Percentiles rank a stretch among this genome's conserved stretches.
Conservation (phyloP, 2,113 vertebrate species). For the Trematomus loennbergii region DNA sequence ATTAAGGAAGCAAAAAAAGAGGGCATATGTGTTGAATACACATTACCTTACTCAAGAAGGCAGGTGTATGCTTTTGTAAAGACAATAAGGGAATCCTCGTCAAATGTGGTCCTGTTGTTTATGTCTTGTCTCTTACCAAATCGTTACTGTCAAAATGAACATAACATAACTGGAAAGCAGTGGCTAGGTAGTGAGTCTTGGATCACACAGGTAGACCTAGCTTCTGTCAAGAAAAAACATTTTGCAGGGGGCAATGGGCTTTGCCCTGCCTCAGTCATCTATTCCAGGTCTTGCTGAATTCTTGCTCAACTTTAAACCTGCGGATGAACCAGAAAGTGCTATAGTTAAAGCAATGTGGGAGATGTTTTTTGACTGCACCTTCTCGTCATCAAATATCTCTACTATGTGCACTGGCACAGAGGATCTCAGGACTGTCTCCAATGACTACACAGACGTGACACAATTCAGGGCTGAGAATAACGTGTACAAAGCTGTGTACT, state of each 20-base stretch:
- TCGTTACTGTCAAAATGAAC: conserved; percentile 33
- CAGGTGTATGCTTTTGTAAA: neutral
- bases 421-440: conserved; percentile 66
- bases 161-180: conserved; percentile 72
- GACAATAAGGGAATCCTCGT: conserved; percentile 54
- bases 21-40: conserved; percentile 72
- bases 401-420: conserved; percentile 66
- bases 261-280: conserved; percentile 63
- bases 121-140: conserved; percentile 31
- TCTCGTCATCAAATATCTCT: conserved; percentile 59
- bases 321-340: conserved; percentile 52
- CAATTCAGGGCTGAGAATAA: conserved; percentile 69
- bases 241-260: conserved; percentile 71
- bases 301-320: conserved; percentile 68
- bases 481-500: conserved; percentile 74
- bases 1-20: conserved; percentile 46
- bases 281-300: conserved; percentile 68
- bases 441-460: conserved; percentile 68
- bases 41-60: neutral
- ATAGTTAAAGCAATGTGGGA: conserved; percentile 62
- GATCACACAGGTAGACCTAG: conserved; percentile 65
- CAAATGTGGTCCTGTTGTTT: conserved; percentile 72
- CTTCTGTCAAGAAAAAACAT: conserved; percentile 41
- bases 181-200: conserved; percentile 73
- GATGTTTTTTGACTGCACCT: conserved; percentile 63